phyloP scores from a whole-genome alignment of 1,140 invertebrate genomes.

The Brachionus paranguensis region DNA sequence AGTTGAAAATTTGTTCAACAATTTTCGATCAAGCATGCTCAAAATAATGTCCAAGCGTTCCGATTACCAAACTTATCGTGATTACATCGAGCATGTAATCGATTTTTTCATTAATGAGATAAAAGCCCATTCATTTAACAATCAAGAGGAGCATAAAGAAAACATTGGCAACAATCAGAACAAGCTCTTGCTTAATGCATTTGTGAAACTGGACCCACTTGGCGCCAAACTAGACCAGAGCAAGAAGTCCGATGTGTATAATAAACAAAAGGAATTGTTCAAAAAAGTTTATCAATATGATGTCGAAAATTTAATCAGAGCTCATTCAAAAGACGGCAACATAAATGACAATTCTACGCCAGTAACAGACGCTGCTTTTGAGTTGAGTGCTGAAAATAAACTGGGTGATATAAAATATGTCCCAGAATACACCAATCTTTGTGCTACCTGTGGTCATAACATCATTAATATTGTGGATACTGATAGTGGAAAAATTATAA shows the following conservation, averaged over 20 bases:
- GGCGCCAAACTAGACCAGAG: not conserved
- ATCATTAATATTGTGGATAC: conserved; percentile 3
- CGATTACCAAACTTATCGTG: not conserved
- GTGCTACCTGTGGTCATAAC: conserved; percentile 34
- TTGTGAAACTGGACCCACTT: not conserved
- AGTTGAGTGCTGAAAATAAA: not conserved
- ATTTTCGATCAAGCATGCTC: not conserved
- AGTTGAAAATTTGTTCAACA: not conserved
- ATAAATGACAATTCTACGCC: not conserved
- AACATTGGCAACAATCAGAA: not conserved
- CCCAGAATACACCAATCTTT: not conserved
- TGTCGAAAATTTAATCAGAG: not conserved
- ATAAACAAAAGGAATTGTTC: not conserved
- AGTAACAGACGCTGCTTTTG: conserved; percentile 18
- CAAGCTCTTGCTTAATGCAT: not conserved
- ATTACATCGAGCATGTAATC: conserved; percentile 20
- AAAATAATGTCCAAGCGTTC: conserved; percentile 33
- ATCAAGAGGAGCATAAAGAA: conserved; percentile 9
- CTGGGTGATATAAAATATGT: not conserved
- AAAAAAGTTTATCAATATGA: not conserved
- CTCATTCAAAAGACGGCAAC: conserved; percentile 33
- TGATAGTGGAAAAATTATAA: conserved; percentile 29
- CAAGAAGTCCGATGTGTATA: not conserved
- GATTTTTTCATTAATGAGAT: not conserved
- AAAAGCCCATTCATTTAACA: not conserved